These are phyloP conservation scores for Chromis chromis DNA, from an alignment of 2,797 vertebrate genomes.

Conservation along the genomic window DNA sequence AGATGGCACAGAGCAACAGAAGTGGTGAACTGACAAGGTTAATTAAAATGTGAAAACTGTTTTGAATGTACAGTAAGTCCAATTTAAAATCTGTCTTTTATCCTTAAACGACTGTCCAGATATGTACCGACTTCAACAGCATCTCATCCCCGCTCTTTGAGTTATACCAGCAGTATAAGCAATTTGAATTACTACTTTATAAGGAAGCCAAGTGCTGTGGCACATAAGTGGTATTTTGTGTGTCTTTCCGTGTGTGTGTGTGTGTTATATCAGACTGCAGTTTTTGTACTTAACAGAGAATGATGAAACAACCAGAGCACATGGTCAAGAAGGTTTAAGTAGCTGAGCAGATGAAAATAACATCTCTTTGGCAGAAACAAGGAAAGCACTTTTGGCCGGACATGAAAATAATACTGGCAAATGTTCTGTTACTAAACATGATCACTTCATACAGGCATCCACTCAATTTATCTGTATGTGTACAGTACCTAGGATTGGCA, in stretches of 20 bases:
- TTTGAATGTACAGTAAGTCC: neutral
- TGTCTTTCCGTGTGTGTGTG: slow-evolving; percentile 4
- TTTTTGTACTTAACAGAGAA: slow-evolving; percentile 30
- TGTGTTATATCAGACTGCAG: slow-evolving; percentile 30
- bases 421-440: slow-evolving; percentile 41
- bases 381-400: slow-evolving; percentile 73
- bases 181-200: slow-evolving; percentile 50
- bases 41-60: slow-evolving; percentile 40
- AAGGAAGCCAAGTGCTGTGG: slow-evolving; percentile 56
- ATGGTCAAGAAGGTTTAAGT: slow-evolving; percentile 46
- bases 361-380: slow-evolving; percentile 75
- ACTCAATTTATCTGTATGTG: slow-evolving; percentile 22
- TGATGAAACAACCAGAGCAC: slow-evolving; percentile 36
- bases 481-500: slow-evolving; percentile 24
- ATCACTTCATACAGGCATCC: slow-evolving; percentile 37
- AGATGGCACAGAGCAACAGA: slow-evolving; percentile 62
- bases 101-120: slow-evolving; percentile 26
- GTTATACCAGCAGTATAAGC: slow-evolving; percentile 32
- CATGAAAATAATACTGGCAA: slow-evolving; percentile 53
- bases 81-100: slow-evolving; percentile 3
- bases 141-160: slow-evolving; percentile 25
- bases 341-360: slow-evolving; percentile 57
- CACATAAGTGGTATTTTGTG: slow-evolving; percentile 19
- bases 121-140: slow-evolving; percentile 16
- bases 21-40: slow-evolving; percentile 25